Percentiles rank a stretch among this genome's conserved stretches.
Conservation (phyloP, 2,888 invertebrate genomes). For the Leucoma salicis region DNA sequence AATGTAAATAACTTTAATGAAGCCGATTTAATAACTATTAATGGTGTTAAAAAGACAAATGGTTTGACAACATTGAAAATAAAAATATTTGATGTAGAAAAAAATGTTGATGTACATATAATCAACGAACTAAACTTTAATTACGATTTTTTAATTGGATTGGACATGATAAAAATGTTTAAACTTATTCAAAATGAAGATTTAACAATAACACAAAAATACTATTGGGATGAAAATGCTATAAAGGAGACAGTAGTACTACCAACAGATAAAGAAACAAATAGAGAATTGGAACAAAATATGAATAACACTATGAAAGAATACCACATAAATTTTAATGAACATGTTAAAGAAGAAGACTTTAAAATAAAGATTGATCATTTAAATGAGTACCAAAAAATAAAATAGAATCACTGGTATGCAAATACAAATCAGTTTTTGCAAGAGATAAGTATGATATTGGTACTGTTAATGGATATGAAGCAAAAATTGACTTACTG, state of each 20-base stretch:
- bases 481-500: conserved; percentile 6
- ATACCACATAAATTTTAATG: not conserved
- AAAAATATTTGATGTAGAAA: conserved; percentile 3
- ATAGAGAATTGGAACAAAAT: too few species aligned
- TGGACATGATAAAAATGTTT: too few species aligned
- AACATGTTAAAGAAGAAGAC: not conserved
- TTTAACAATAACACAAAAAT: too few species aligned
- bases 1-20: too few species aligned
- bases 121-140: conserved; percentile 7
- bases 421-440: not conserved
- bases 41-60: too few species aligned
- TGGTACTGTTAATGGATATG: conserved; percentile 3
- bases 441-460: conserved; percentile 26
- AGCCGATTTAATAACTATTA: too few species aligned
- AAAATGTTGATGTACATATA: conserved; percentile 6
- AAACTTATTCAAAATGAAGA: too few species aligned
- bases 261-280: too few species aligned
- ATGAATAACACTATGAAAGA: too few species aligned
- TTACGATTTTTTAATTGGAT: too few species aligned
- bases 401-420: not conserved
- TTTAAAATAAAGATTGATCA: not conserved
- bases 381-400: not conserved
- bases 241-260: too few species aligned
- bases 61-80: conserved; percentile 3
- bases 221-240: too few species aligned